Base-by-base conservation (phyloP, 2,797 vertebrate species). In the Danio jaintianensis region DNA sequence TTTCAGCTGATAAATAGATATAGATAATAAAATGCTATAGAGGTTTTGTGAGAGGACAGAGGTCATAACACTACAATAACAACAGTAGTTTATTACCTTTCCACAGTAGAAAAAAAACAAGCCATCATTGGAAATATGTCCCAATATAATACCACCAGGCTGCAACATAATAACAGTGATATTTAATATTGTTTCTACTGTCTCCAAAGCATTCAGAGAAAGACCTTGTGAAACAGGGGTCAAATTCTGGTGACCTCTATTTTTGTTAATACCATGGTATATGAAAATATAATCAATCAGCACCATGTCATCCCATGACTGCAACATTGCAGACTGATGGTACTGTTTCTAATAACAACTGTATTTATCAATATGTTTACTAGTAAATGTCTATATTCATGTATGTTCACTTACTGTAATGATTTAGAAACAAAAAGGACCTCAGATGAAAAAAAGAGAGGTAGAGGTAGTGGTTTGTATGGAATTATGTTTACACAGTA, bases 161-260 rank as follows among this genome's bases (percentile, higher is more conserved):
- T 55, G 68, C 61, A 83, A 78, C 68, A 81, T 82, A 83, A 84
- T 83, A 86, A 84, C 42, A 52, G 62, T 79, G 71, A 73, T 79
- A 78, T 81, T 78, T 81, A 83, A 79, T 85, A 81, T 75, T 79
- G 75, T 59, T 75, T 45, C 61, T 83, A 53, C 6, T 40, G 64
- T 48, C 72, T 76, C 69, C 75, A 59, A 61, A 70, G 81, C 29
- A 16, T 67, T 64, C 16, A 53, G 43, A 75, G 20, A 78, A 36
- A 70, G 59, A 75, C 40, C 80, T 74, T 81, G 55, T 43, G 59
- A 68, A 82, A 69, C 61, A 53, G 74, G 88, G 84, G 78, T 86
- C 84, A 87, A 82, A 85, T 82, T 91, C 88, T 87, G 38, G 81
- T 70, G 59, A 89, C 87, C 85, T 84, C 84, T 29, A 29, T 29